Base-by-base conservation (phyloP, 1,140 invertebrate species). In the Schlechtendalia chinensis region DNA sequence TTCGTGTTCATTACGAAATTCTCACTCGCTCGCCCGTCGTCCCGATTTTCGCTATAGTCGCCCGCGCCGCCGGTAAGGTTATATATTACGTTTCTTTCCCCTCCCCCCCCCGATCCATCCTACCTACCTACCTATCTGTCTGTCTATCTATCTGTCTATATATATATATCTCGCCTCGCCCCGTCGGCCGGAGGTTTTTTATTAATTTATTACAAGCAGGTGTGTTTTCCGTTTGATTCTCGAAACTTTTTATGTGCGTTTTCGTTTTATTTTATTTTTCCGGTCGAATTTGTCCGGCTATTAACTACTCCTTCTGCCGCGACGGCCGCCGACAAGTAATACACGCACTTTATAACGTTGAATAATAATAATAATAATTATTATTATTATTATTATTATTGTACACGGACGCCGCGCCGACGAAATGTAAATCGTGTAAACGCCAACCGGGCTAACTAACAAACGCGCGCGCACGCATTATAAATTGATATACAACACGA, bases 1-100 rank as follows among this genome's bases (percentile, higher is more conserved):
- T 12, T 45, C 58, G 75, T 79, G 74, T 77, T 77, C 74, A 77
- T 77, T 77, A 77, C 74, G 59, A 77, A 77, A 77, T 77, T 77
- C 59, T 8, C 74, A 77, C 72, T 69, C 45, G 16, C 63, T 19
- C 72, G 22, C 65, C 39, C 32, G 14, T 45, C 56, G 22, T 32
- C 29, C 56, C n/a, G 39, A 12, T 56, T 56, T 75, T 75, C 72
- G 50, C 32, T 47, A 39, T 39, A 39, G 32, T 39, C 50, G n/a
- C 14, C 32, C 17, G 1, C 11, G 6, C n/a, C 63, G 32, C n/a
- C 65, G 0, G 47, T 69, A 47, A 67, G n/a, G 65, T 69, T 47
- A 65, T n/a, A 39, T 69, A 8, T 47, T 39, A 29, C 17, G n/a
- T n/a, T 65, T 29, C 24, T 39, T n/a, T 39, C 11, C 47, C 47